Evolutionary conservation across 2,113 vertebrate species (phyloP), one percentile per base, ranked within the genome.

Genomic region (Sinosuthora webbiana): DNA sequence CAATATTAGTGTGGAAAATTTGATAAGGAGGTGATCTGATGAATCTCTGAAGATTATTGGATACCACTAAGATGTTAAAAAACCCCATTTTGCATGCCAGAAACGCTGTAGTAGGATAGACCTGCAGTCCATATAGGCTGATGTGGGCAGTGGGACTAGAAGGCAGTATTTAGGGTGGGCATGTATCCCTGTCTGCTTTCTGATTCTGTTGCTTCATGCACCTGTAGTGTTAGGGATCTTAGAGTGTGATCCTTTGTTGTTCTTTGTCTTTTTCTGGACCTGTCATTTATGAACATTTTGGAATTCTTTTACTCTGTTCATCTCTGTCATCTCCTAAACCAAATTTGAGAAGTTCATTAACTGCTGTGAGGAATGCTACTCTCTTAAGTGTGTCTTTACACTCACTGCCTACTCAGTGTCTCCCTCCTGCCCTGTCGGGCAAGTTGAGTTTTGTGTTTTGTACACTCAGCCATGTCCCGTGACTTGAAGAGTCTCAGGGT

Each of bases 21-120:
- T 80, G 18, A 5, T 86, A 42, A n/a, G 47, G 33, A 41, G 6
- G 10, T 35, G 21, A 62, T 84, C 35, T 50, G 17, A 24, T 68
- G 67, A 49, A 31, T 63, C 11, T 73, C 25, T 70, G 33, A 86
- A 83, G 45, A 39, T 81, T 45, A 15, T 11, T 4, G 2, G 17
- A 30, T 84, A 23, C 14, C 6, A 11, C 33, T 69, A 44, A 49
- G 30, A 28, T 73, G 41, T 42, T 18, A 55, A 85, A 63, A 74
- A 70, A 7, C 7, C 7, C 4, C 1, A 3, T 24, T 55, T 68
- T 3, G 1, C 57, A 4, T 27, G 22, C 41, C 27, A 56, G 55
- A 78, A 92, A 49, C 35, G n/a, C 24, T 52, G 9, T 33, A 37
- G 11, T 52, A 45, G 27, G 21, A 60, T 37, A 81, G 53, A 60